These are phyloP conservation scores for Nymphalis polychloros DNA, from an alignment of 2,888 invertebrate genomes.

Conservation along the genomic window DNA sequence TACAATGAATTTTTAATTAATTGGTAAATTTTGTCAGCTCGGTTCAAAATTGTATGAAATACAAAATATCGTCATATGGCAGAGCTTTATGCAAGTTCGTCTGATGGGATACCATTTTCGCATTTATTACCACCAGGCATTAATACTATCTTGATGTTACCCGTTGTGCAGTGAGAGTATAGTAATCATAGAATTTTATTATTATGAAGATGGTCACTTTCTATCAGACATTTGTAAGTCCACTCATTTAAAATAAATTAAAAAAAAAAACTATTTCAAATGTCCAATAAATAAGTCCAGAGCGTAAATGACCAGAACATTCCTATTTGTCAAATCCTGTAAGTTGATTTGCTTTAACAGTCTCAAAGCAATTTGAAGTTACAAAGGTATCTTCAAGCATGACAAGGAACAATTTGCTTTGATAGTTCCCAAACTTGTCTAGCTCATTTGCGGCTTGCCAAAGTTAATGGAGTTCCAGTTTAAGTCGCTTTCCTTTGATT, in stretches of 20 bases:
- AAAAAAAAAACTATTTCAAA: neutral
- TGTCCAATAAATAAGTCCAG: neutral
- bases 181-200: too few species aligned
- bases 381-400: slow-evolving; percentile 42
- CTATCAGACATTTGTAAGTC: too few species aligned
- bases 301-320: neutral
- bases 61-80: too few species aligned
- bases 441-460: slow-evolving; percentile 60
- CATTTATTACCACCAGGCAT: too few species aligned
- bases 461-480: slow-evolving; percentile 62
- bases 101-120: too few species aligned
- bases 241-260: neutral
- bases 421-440: slow-evolving; percentile 57
- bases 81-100: too few species aligned
- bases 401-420: slow-evolving; percentile 56
- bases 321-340: slow-evolving; percentile 1
- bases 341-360: neutral
- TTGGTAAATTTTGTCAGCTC: too few species aligned
- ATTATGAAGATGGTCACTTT: too few species aligned
- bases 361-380: slow-evolving; percentile 33
- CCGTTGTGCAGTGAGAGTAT: too few species aligned
- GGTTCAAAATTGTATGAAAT: too few species aligned
- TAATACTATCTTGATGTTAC: too few species aligned
- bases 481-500: slow-evolving; percentile 33
- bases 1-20: too few species aligned